These are phyloP conservation scores for Xyrauchen texanus DNA, from an alignment of 2,113 vertebrate species.

Conservation along the genomic window DNA sequence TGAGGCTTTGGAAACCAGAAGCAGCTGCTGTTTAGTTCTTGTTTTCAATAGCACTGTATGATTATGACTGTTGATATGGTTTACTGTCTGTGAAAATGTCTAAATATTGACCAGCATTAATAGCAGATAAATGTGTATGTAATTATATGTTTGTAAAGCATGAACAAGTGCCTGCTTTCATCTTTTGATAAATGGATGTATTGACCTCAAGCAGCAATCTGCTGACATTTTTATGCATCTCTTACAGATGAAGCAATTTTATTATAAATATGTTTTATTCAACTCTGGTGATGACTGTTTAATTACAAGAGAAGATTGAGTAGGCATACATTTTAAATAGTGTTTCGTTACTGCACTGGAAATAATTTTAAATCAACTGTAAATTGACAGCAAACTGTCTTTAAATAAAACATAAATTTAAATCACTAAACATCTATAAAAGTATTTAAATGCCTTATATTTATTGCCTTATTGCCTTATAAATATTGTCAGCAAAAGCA, in stretches of 20 bases:
- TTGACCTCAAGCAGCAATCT: conserved; percentile 31
- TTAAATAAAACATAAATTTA: conserved; percentile 42
- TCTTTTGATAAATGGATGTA: conserved; percentile 34
- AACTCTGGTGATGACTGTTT: conserved; percentile 25
- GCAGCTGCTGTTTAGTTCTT: conserved; percentile 48
- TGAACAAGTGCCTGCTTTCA: conserved; percentile 8
- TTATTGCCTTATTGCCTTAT: too few species aligned
- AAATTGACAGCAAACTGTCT: conserved; percentile 19
- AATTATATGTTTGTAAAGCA: conserved; percentile 7
- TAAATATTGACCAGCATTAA: conserved; percentile 11
- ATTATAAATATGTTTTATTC: conserved; percentile 28
- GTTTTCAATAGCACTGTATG: too few species aligned
- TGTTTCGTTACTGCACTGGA: conserved; percentile 26
- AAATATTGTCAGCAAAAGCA: conserved; percentile 42
- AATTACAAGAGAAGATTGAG: conserved; percentile 21
- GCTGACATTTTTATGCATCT: conserved; percentile 34
- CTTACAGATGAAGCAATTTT: background rate
- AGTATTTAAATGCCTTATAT: conserved; percentile 66
- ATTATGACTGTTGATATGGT: conserved; percentile 17
- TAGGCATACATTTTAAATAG: conserved; percentile 30
- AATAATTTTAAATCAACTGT: conserved; percentile 23
- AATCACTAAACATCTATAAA: conserved; percentile 59
- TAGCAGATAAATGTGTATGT: conserved; percentile 33
- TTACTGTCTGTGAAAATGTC: conserved; percentile 15
- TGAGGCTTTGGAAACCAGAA: conserved; percentile 43